Evolutionary conservation across 2,113 vertebrate genomes (phyloP).

Genomic region (Megaptera novaeangliae): DNA sequence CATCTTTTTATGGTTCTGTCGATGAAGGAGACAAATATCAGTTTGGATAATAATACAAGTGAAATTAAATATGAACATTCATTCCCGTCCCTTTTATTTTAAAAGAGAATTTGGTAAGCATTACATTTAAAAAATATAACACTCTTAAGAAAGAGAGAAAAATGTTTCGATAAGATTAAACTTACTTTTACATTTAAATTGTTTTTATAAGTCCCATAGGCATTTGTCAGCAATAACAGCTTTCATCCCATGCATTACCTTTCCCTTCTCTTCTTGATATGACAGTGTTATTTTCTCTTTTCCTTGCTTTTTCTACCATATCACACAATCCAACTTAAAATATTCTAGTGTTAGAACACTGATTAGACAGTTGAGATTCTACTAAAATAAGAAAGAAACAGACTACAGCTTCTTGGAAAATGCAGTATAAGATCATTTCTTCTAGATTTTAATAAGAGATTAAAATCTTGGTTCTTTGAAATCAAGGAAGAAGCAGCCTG

Average conservation of each 20-base stretch:
- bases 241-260: background rate
- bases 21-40: conserved; percentile 2
- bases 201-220: background rate
- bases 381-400: background rate
- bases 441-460: conserved; percentile 13
- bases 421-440: background rate
- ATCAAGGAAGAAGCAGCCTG: background rate
- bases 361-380: background rate
- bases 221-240: background rate
- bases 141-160: background rate
- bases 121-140: background rate
- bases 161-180: background rate
- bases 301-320: background rate
- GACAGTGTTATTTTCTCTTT: background rate
- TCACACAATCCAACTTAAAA: background rate
- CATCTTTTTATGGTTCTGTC: background rate
- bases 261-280: background rate
- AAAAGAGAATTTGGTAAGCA: conserved; percentile 2
- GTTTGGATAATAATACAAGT: background rate
- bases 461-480: background rate
- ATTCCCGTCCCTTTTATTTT: background rate
- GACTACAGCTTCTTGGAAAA: background rate
- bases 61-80: conserved; percentile 6
- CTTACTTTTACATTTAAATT: background rate
- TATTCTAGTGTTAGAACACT: background rate